A percentile compares a stretch with the other conserved stretches of the same genome.
Evolutionary conservation across 2,888 invertebrate genomes (phyloP).

Genomic region (Hypomecis atomaria): DNA sequence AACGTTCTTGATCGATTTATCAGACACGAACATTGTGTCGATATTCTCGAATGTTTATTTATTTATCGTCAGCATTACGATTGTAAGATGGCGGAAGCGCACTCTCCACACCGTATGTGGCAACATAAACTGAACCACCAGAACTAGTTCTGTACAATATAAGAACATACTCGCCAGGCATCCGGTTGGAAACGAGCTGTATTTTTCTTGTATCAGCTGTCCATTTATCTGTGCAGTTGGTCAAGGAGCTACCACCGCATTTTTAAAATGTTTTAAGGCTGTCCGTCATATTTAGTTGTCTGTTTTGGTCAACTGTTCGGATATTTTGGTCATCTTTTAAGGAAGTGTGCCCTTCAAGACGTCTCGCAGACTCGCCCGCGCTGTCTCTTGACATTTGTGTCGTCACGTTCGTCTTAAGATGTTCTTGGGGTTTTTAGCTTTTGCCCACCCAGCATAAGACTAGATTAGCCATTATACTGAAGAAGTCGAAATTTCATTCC

Average conservation of each 20-base stretch:
- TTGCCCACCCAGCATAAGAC: no score
- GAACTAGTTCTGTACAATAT: constrained; percentile 9
- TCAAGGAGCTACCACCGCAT: background rate
- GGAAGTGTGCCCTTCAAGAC: background rate
- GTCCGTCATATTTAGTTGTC: background rate
- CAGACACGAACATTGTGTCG: no score
- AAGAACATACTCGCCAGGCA: background rate
- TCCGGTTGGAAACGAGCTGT: constrained; percentile 12
- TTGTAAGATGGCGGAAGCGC: no score
- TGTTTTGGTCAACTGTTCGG: background rate
- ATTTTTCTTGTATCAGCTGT: background rate
- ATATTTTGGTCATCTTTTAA: background rate
- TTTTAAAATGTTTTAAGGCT: background rate
- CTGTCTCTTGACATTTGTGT: background rate
- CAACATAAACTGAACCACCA: background rate
- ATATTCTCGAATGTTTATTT: no score
- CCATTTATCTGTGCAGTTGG: background rate
- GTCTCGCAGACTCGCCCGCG: background rate
- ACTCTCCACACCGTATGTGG: background rate
- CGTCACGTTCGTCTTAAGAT: background rate
- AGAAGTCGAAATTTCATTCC: no score
- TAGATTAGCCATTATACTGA: background rate
- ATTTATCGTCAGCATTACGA: no score
- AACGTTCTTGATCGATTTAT: no score
- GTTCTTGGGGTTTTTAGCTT: background rate